Base-by-base conservation (phyloP, 1,140 invertebrate species). In the Cyrtorhinus lividipennis region DNA sequence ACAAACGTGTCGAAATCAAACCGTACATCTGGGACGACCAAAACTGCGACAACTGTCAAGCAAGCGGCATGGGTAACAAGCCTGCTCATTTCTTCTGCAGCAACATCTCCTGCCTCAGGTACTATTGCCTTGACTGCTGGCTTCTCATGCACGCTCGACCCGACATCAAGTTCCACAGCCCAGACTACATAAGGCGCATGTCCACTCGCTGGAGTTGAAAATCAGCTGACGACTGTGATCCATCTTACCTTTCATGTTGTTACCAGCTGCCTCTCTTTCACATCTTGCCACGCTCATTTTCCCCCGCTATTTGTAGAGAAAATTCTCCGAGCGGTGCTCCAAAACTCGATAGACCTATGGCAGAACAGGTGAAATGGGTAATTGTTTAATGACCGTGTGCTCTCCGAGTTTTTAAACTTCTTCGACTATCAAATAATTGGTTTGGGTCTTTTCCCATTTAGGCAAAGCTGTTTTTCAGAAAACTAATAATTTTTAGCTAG, bases 61-160 rank as follows among this genome's bases (percentile, higher is more conserved):
- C 48, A 5, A 53, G 10, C 3, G 48, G 20, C 5, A 10, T 53
- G 3, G 48, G 48, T 8, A 10, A 8, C 20, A 22, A 15, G 20
- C 48, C 48, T 5, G 48, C 48, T 53, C 48, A 53, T 20, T 53
- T 53, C 20, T 53, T 53, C 48, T 53, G 48, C 48, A 53, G 48
- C 48, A 53, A 53, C 18, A 53, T 53, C 20, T 53, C 48, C 48
- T 53, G 48, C 48, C 48, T 53, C 12, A 53, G 48, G 20, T 53
- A 53, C 20, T 53, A 53, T 20, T 53, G 48, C 20, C 48, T 53
- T 20, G 48, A 53, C 20, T 53, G 48, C 20, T 53, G 48, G 48
- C 48, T 53, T 22, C 20, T 53, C 10, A 53, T 53, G 48, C 48
- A 53, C 20, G 48, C 48, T 53, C 48, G 48, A 20, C 48, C 48